Evolutionary conservation across 2,797 vertebrate species (phyloP), one percentile per base, ranked within the genome.

Genomic region (Hoplostethus mediterraneus): DNA sequence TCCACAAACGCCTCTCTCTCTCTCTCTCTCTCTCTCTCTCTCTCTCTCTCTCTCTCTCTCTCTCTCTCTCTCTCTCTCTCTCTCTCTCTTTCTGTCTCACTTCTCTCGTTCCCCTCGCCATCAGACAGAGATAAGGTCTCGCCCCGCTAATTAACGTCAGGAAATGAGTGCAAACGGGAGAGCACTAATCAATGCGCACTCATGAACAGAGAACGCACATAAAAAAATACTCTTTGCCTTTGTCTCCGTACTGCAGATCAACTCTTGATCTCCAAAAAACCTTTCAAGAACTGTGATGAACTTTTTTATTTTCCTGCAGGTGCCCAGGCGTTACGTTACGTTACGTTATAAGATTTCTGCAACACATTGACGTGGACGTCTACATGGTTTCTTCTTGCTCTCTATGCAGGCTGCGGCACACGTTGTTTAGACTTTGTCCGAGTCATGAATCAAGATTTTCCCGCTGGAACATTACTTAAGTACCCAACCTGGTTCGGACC

Each of bases 71-170:
- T 73, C 66, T 80, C 59, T 68, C 69, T 73, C 66, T 80, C 59
- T 68, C 69, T 73, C 72, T 51, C n/a, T 62, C 70, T 84, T 72
- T 80, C 67, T 25, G 51, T 74, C 66, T 83, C 69, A 59, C 69
- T 77, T 21, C 21, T 74, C 75, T 63, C 75, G 70, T 75, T 60
- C 63, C 49, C 33, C n/a, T 55, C 13, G 54, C 52, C 12, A 12
- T 11, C 33, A 71, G 82, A 89, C 66, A 40, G 61, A 89, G 91
- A 91, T 90, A 90, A 90, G 78, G 75, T 65, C 77, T 68, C 74
- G 47, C 92, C 87, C 90, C 85, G 53, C 40, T 83, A 80, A 87
- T 91, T 91, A 88, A 84, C 85, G 85, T 75, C 76, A 92, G 90
- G 90, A 93, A 92, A 91, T 84, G 87, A 89, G 81, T 45, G 67